A percentile compares a stretch with the other conserved stretches of the same genome.
These are phyloP conservation scores for Furcula furcula DNA, from an alignment of 2,888 invertebrate species.

Conservation along the genomic window DNA sequence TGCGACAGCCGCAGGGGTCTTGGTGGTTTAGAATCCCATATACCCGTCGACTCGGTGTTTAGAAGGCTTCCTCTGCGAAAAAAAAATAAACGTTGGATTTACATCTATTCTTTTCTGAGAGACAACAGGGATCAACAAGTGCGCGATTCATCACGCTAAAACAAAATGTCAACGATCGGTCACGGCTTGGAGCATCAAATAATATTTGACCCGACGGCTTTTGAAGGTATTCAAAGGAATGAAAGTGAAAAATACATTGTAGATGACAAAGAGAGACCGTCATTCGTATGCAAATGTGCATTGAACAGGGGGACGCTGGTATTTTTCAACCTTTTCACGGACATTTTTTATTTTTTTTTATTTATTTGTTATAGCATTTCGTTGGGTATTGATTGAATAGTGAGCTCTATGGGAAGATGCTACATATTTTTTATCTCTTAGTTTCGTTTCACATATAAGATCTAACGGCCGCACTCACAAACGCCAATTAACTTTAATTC, in stretches of 20 bases:
- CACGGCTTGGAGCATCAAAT: slow-evolving; percentile 37
- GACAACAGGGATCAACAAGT: slow-evolving; percentile 2
- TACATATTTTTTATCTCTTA: too few species aligned
- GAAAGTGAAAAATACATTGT: slow-evolving; percentile 52
- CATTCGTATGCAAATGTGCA: slow-evolving; percentile 55
- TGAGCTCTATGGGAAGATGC: neutral
- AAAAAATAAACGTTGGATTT: too few species aligned
- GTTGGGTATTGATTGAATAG: slow-evolving; percentile 6
- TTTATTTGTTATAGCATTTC: slow-evolving; percentile 30
- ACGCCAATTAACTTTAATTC: too few species aligned
- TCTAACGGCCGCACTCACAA: too few species aligned
- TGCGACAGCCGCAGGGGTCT: too few species aligned
- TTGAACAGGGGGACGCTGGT: slow-evolving; percentile 37
- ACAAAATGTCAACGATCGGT: slow-evolving; percentile 35
- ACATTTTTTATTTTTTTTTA: slow-evolving; percentile 33
- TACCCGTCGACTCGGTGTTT: too few species aligned
- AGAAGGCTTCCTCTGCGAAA: too few species aligned
- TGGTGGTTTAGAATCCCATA: too few species aligned
- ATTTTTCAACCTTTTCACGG: slow-evolving; percentile 42
- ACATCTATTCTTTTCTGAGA: too few species aligned
- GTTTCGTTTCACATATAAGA: too few species aligned
- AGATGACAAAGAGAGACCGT: slow-evolving; percentile 35
- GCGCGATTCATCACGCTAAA: slow-evolving; percentile 30
- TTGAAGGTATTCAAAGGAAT: slow-evolving; percentile 36
- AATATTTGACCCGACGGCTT: slow-evolving; percentile 34